Evolutionary conservation across 2,113 vertebrate genomes (phyloP), one percentile per base, ranked within the genome.

Genomic region (Chionodraco myersi): DNA sequence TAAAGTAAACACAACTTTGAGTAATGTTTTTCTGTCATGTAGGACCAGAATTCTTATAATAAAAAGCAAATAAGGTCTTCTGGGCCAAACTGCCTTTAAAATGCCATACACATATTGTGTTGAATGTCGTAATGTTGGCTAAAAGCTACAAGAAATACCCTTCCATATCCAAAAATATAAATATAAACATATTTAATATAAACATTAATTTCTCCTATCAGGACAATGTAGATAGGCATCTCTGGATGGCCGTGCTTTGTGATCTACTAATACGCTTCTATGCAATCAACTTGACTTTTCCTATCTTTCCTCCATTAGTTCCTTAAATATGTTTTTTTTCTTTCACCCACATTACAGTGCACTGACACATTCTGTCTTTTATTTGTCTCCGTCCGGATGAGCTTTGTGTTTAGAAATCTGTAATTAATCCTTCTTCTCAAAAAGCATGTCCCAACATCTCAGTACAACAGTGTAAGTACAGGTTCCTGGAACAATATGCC

Each of bases 401-500:
- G 83, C 23, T 62, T 72, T 61, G 30, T 69, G 14, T 79, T 70
- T 63, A 47, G 72, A 90, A 64, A 63, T 66, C n/a, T 63, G 47
- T 82, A 79, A 76, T 82, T 75, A 80, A 77, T 75, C 68, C 16
- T 60, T 75, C 62, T 61, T 11, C 75, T 62, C 21, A n/a, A 36
- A 26, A 36, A 69, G 18, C 53, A 30, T 48, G 52, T 58, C 60
- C 45, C 34, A 58, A 34, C 78, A 74, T 66, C 53, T 70, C 12
- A 51, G 57, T 23, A 54, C 47, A 51, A 66, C 44, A 59, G 45
- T 53, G 48, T 63, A 21, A 85, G 59, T 69, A 69, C 48, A 67
- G 51, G 75, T 79, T 79, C 75, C 72, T 59, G 68, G 83, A 85
- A 89, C 85, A 86, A 72, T 85, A 60, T 69, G 60, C 18, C 77